Evolutionary conservation across 2,888 invertebrate species (phyloP), one percentile per base, ranked within the genome.

Genomic region (Mesoligia furuncula): DNA sequence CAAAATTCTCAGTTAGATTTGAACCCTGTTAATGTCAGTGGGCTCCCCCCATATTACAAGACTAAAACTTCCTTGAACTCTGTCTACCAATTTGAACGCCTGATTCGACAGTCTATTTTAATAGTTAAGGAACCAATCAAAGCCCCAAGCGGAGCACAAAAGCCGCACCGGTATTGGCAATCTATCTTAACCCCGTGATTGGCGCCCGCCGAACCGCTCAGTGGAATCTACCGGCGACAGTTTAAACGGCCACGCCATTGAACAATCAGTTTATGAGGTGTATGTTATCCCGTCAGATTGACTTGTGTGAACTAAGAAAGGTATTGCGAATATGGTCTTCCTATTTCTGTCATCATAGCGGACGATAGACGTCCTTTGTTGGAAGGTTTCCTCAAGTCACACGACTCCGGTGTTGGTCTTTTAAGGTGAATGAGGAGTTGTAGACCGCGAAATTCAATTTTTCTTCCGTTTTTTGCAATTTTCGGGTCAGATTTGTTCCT

Each of bases 161-260:
- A 83, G 73, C 81, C 79, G 74, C 79, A 74, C 77, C 78, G 83
- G 88, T 87, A 87, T 86, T 83, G 87, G 89, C 90, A 90, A 92
- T 92, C 90, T 84, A 90, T 92, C 92, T 91, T 90, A 90, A 88
- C 87, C 85, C 88, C 77, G 87, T 91, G 91, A 92, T 92, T 91
- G 91, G 90, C 82, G 88, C 85, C 85, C 85, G 87, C 85, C 74
- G 84, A 84, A 78, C 86, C 83, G 76, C 77, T 85, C 86, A 85
- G 75, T 78, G 83, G 87, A 87, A 90, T 90, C 89, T 61, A 86
- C 78, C 79, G 87, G 85, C 77, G 90, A 90, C 90, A 88, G 84
- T 90, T 90, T 88, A 85, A 87, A 88, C 86, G 85, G 80, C 83
- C 85, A 80, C 83, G 84, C 79, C 85, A 86, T 87, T 86, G 86